Evolutionary conservation across 2,888 invertebrate genomes (phyloP), one percentile per base, ranked within the genome.

Genomic region (Tyria jacobaeae): DNA sequence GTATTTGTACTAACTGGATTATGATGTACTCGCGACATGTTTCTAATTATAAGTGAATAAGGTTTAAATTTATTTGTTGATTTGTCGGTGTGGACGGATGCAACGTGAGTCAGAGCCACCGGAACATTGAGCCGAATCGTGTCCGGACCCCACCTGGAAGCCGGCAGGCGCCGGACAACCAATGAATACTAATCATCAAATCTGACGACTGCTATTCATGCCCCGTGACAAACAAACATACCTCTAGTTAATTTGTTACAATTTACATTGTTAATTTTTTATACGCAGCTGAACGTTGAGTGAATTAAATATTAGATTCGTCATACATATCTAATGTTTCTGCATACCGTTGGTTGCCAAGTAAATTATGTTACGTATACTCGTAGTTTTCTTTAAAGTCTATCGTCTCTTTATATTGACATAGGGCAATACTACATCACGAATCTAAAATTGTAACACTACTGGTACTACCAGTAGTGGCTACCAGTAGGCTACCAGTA

Each of bases 71-170:
- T 21, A 65, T 54, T 58, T 57, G 57, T 44, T 1, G 15, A 44
- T 27, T 51, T 24, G 55, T 21, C 44, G 60, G 57, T 57, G 63
- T 67, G 55, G 75, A 78, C 85, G 88, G 88, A 88, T 84, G 81
- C 79, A 62, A 67, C 41, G 68, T 90, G 90, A 90, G 78, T 92
- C 91, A 64, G 71, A 89, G 77, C 90, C 89, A 92, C 90, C 90
- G 90, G 91, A 90, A 90, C 89, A 83, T 76, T 79, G 83, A 77
- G 82, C 83, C 86, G 83, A 84, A 86, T 85, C 67, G 67, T 83
- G 85, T 86, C 81, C 85, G 85, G 85, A 84, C 81, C 85, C 86
- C 84, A 88, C 88, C 87, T 86, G 86, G 83, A 80, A 81, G 75
- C 72, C 78, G 71, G 79, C 76, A 72, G 31, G 59, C 59, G 63